phyloP scores from a whole-genome alignment of 2,113 vertebrate genomes.

The Ondatra zibethicus region DNA sequence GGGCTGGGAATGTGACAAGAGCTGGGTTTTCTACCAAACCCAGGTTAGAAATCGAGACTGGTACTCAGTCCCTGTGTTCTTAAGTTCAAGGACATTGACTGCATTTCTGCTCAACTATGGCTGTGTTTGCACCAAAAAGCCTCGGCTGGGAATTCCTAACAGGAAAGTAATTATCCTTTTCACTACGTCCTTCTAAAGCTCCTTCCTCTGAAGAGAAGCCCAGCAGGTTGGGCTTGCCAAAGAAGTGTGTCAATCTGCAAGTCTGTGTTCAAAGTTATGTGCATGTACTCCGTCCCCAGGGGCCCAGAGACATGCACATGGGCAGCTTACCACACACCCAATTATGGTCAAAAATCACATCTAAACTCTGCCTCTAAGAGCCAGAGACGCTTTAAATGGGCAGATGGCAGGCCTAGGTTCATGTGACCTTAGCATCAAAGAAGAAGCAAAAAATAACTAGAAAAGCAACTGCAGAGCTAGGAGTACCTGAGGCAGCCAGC shows the following conservation, averaged over 20 bases:
- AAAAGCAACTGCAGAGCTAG: background rate
- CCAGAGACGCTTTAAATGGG: background rate
- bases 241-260: background rate
- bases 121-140: background rate
- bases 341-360: slow-evolving; percentile 37
- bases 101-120: background rate
- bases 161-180: background rate
- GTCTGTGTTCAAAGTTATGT: background rate
- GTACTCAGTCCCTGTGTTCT: background rate
- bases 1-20: background rate
- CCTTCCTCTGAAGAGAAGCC: background rate
- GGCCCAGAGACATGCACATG: background rate
- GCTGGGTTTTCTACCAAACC: slow-evolving; percentile 1
- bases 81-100: background rate
- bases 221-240: background rate
- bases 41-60: background rate
- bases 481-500: slow-evolving; percentile 5
- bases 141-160: background rate
- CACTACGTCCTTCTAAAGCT: background rate
- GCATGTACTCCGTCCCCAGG: background rate
- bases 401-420: background rate
- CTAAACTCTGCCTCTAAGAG: background rate
- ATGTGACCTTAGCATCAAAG: background rate
- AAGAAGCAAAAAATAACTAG: background rate
- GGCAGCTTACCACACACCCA: background rate